Conservation (phyloP, 1,140 invertebrate species). For the Elymnias hypermnestra region DNA sequence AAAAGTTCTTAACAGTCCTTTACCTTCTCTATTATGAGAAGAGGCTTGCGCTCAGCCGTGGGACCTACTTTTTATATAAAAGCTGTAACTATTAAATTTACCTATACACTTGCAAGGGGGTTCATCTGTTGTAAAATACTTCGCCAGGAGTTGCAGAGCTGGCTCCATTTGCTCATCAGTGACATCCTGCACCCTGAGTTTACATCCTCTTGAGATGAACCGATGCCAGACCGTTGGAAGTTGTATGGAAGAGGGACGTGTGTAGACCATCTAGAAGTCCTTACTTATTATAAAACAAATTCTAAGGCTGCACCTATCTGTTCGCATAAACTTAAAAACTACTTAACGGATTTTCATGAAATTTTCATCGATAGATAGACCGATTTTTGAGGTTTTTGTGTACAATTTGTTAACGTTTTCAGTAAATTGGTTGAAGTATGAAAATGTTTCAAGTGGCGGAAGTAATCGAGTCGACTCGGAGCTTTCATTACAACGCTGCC, state of each 20-base stretch:
- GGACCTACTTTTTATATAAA: too few relatives aligned
- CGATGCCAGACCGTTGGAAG: slow-evolving; percentile 42
- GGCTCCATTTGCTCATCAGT: slow-evolving; percentile 41
- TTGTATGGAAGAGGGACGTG: slow-evolving; percentile 31
- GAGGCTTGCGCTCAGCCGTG: too few relatives aligned
- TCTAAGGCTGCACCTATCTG: too few relatives aligned
- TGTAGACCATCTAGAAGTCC: slow-evolving; percentile 41
- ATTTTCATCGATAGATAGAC: too few relatives aligned
- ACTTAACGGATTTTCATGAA: neutral
- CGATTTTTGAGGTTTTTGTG: too few relatives aligned
- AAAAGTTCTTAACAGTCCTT: too few relatives aligned
- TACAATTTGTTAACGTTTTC: too few relatives aligned
- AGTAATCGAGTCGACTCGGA: too few relatives aligned
- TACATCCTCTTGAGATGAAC: slow-evolving; percentile 32
- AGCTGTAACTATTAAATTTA: slow-evolving; percentile 6
- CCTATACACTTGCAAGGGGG: slow-evolving; percentile 64
- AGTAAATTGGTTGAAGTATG: too few relatives aligned
- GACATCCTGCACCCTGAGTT: slow-evolving; percentile 49
- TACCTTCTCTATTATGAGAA: too few relatives aligned
- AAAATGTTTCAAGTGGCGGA: too few relatives aligned
- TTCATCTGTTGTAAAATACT: slow-evolving; percentile 58
- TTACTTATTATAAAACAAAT: neutral
- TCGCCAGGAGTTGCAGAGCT: slow-evolving; percentile 40
- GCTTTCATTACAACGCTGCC: too few relatives aligned
- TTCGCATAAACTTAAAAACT: neutral